Evolutionary conservation across 2,888 invertebrate species (phyloP).

Genomic region (Mythimna ferrago): DNA sequence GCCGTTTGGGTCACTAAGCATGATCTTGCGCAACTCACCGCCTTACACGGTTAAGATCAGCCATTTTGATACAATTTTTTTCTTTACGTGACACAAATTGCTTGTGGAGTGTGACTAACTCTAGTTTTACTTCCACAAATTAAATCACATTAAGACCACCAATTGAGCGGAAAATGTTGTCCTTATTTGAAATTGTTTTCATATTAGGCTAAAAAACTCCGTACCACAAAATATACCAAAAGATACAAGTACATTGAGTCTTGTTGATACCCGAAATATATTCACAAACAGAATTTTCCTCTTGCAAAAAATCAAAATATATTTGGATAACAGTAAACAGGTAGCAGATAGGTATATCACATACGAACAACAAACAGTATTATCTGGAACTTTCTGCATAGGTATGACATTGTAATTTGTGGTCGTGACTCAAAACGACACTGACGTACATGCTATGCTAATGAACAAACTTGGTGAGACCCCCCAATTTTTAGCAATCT

Average conservation of each 20-base stretch:
- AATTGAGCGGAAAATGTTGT: neutral
- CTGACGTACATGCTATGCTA: conserved; percentile 73
- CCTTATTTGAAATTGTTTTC: neutral
- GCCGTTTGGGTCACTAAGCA: conserved; percentile 64
- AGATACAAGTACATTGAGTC: neutral
- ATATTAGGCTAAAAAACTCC: conserved; percentile 2
- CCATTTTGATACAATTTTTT: conserved; percentile 42
- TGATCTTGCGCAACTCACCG: conserved; percentile 66
- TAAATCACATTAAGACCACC: conserved; percentile 24
- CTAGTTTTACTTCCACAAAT: conserved; percentile 23
- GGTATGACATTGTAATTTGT: conserved; percentile 55
- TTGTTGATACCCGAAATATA: neutral
- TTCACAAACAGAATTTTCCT: neutral
- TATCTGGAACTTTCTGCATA: conserved; percentile 64
- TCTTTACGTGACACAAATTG: conserved; percentile 17
- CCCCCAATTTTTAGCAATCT: conserved; percentile 56
- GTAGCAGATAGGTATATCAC: conserved; percentile 38
- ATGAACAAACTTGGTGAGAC: conserved; percentile 69
- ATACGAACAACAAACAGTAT: conserved; percentile 33
- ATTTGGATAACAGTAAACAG: conserved; percentile 42
- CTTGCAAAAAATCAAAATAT: conserved; percentile 18
- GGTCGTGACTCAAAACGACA: conserved; percentile 71
- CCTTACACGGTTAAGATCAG: conserved; percentile 51
- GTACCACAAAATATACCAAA: neutral
- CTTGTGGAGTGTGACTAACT: conserved; percentile 19